These are phyloP conservation scores for Collichthys lucidus DNA, from an alignment of 2,113 vertebrate genomes.

Conservation along the genomic window DNA sequence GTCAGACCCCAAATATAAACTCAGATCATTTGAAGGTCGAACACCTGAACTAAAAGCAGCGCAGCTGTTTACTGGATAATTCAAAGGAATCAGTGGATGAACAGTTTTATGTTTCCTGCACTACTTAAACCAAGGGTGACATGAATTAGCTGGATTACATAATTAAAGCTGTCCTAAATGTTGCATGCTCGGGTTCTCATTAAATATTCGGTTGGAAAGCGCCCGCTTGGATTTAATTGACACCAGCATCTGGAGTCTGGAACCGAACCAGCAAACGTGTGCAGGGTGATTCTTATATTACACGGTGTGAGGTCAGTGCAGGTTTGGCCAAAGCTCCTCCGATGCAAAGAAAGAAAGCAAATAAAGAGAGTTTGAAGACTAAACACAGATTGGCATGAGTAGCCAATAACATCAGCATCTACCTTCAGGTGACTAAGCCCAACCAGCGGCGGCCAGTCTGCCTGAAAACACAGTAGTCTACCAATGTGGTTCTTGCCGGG, in stretches of 20 bases:
- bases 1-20: not conserved
- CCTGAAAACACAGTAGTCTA: no score
- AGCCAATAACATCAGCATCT: no score
- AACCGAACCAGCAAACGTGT: not conserved
- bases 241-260: constrained; percentile 3
- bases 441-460: no score
- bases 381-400: no score
- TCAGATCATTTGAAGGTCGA: not conserved
- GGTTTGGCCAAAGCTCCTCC: no score
- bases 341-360: no score
- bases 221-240: not conserved
- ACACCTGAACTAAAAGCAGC: no score
- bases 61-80: not conserved
- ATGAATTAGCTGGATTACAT: not conserved
- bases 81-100: not conserved
- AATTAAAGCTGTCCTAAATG: not conserved
- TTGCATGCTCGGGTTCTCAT: constrained; percentile 1
- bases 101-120: no score
- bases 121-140: not conserved
- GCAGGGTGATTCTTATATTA: not conserved
- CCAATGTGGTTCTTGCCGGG: no score
- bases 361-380: no score
- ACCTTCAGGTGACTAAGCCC: no score
- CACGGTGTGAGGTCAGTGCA: not conserved
- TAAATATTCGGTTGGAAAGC: not conserved